phyloP scores from a whole-genome alignment of 2,113 vertebrate species.

The Cyphomyrus discorhynchus region DNA sequence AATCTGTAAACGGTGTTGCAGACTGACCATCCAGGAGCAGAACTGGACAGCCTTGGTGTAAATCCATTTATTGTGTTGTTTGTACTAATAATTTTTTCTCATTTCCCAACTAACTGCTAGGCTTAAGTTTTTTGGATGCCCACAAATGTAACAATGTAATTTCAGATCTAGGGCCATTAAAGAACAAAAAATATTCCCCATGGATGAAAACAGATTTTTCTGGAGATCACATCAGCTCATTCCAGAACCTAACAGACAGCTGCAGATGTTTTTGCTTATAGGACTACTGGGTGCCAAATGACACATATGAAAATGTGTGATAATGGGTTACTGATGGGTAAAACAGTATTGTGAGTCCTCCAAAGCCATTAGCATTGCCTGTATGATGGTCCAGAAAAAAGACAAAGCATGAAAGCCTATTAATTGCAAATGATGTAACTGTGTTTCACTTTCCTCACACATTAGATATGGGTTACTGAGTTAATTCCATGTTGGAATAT shows the following conservation, averaged over 20 bases:
- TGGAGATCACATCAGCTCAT: background rate
- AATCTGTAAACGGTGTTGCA: background rate
- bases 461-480: background rate
- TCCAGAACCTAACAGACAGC: background rate
- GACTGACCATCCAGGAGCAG: background rate
- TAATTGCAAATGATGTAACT: background rate
- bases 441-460: background rate
- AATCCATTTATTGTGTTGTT: background rate
- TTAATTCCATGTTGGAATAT: background rate
- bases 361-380: background rate
- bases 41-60: background rate
- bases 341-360: background rate
- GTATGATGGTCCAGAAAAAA: background rate
- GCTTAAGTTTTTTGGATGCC: background rate
- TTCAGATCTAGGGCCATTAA: background rate
- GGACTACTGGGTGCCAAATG: background rate
- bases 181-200: background rate
- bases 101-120: background rate
- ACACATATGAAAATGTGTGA: background rate
- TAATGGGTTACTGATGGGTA: background rate
- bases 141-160: background rate
- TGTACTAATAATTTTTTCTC: background rate
- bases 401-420: background rate
- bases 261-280: background rate
- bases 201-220: background rate